Evolutionary conservation across 2,888 invertebrate genomes (phyloP), one percentile per base, ranked within the genome.

Genomic region (Cephalotes varians): DNA sequence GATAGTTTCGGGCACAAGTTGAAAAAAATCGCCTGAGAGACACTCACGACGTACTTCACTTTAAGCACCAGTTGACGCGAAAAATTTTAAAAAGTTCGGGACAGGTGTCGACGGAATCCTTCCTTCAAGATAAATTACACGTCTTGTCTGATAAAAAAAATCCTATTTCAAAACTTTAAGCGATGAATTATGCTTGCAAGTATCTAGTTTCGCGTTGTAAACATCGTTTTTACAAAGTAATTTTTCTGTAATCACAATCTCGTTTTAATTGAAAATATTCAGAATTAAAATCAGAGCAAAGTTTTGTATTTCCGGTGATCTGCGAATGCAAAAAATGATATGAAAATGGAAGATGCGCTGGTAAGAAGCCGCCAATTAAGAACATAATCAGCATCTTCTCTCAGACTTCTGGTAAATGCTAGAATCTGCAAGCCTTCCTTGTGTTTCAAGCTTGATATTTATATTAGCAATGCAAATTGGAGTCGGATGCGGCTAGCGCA

Each of bases 381-480:
- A 58, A 44, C 21, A 34, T 79, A 69, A 79, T 79, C 77, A 79
- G 56, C 44, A 44, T 69, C 77, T 69, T 56, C 21, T 79, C n/a
- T 69, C 21, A 56, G 56, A 58, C 69, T 56, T 79, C 12, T n/a
- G 44, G 51, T 65, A 69, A 79, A 69, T 69, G 49, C 31, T 18
- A n/a, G 44, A 69, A 58, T 69, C 77, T 69, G 69, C 56, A 12
- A 47, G 56, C 44, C 56, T 44, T 34, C 21, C 56, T 69, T 69
- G 77, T 44, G 34, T 44, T 79, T 56, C 69, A 31, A 58, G 77
- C 77, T 79, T 56, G 56, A 79, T 79, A 79, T 79, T 79, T 79
- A 69, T 79, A 79, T 79, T 79, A 79, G 77, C 77, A 79, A 79
- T 79, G 77, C 77, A 79, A 79, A 79, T 79, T 69, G 56, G 15